Evolutionary conservation across 2,888 invertebrate species (phyloP).

Genomic region (Tenodera sinensis): DNA sequence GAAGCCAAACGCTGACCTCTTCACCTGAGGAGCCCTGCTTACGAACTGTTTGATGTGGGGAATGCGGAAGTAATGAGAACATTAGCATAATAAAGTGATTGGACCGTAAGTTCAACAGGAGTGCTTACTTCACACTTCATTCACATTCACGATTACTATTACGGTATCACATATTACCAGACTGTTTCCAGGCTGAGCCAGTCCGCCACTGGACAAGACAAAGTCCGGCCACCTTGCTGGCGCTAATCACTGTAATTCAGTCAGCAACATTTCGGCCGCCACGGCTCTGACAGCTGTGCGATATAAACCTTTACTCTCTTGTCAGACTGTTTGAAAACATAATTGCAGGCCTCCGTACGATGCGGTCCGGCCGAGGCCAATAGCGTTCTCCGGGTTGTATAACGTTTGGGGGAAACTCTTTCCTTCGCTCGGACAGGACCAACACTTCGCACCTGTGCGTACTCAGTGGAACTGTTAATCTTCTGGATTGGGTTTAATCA

Average conservation of each 20-base stretch:
- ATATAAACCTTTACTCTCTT: background rate
- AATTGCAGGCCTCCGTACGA: background rate
- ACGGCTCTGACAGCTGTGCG: constrained; percentile 18
- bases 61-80: too few species aligned
- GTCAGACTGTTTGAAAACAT: constrained; percentile 15
- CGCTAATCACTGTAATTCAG: constrained; percentile 21
- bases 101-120: too few species aligned
- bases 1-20: too few species aligned
- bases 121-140: too few species aligned
- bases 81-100: too few species aligned
- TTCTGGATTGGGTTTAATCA: too few species aligned
- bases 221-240: background rate
- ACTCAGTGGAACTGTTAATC: too few species aligned
- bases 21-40: too few species aligned
- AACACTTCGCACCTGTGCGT: background rate
- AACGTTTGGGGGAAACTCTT: background rate
- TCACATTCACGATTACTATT: too few species aligned
- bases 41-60: too few species aligned
- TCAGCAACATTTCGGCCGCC: background rate
- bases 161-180: too few species aligned
- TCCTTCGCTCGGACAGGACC: background rate
- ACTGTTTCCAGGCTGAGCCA: background rate
- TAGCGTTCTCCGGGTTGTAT: background rate
- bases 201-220: background rate
- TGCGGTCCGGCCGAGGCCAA: background rate